These are phyloP conservation scores for Lucinisca nassula DNA, from an alignment of 2,888 invertebrate genomes.

Conservation along the genomic window DNA sequence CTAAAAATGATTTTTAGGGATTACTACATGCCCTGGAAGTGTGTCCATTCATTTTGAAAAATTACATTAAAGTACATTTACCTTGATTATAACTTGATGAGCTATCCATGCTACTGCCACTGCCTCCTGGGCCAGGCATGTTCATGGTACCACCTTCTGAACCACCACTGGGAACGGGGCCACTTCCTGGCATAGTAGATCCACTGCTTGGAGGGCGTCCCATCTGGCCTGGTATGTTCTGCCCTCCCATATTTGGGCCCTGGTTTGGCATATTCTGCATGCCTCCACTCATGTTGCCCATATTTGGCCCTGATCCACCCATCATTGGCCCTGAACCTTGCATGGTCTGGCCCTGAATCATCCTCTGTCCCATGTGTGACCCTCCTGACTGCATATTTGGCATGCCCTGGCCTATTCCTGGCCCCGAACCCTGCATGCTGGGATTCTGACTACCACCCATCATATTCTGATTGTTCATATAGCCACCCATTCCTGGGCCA, in stretches of 20 bases:
- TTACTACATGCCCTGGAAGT: too few species aligned
- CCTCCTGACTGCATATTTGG: slow-evolving; percentile 43
- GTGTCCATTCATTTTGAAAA: too few species aligned
- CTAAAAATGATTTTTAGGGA: too few species aligned
- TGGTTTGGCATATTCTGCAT: slow-evolving; percentile 45
- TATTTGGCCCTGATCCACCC: slow-evolving; percentile 38
- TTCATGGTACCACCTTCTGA: slow-evolving; percentile 55
- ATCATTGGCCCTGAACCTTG: slow-evolving; percentile 48
- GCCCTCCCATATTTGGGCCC: slow-evolving; percentile 65
- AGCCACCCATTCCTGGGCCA: slow-evolving; percentile 60
- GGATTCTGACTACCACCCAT: slow-evolving; percentile 50
- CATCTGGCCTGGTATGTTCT: slow-evolving; percentile 40
- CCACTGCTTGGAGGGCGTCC: slow-evolving; percentile 61
- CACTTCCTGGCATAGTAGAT: slow-evolving; percentile 19
- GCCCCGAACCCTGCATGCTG: slow-evolving; percentile 43
- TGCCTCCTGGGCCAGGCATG: slow-evolving; percentile 51
- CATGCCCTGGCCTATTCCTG: slow-evolving; percentile 44
- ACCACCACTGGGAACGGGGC: not conserved
- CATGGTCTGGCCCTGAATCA: slow-evolving; percentile 54
- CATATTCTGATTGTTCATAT: slow-evolving; percentile 59
- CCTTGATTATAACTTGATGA: slow-evolving; percentile 59
- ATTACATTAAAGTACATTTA: not conserved
- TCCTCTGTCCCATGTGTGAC: slow-evolving; percentile 49
- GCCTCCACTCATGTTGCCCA: slow-evolving; percentile 42
- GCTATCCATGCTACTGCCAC: slow-evolving; percentile 49